Conservation (phyloP, 2,113 vertebrate species). For the Ceyx melanurus region DNA sequence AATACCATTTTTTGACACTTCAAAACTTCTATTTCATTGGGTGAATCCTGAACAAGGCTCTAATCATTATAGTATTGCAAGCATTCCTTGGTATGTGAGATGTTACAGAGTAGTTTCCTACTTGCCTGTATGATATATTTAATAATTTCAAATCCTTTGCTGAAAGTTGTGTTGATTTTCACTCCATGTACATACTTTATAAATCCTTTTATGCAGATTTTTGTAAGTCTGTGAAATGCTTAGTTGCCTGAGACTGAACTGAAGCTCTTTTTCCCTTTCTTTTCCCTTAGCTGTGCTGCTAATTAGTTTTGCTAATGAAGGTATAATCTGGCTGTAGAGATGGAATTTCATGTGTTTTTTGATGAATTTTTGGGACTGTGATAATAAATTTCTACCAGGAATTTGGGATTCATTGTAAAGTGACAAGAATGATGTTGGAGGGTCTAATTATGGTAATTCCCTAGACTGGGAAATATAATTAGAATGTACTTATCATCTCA, state of each 20-base stretch:
- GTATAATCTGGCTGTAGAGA: neutral
- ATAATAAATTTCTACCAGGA: neutral
- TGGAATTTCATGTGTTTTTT: neutral
- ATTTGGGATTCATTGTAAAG: neutral
- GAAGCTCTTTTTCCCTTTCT: neutral
- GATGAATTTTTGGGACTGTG: neutral
- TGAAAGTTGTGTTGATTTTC: neutral
- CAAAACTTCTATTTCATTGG: neutral
- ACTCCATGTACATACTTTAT: neutral
- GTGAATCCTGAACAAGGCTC: neutral
- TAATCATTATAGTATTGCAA: neutral
- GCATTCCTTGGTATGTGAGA: neutral
- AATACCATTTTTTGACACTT: neutral
- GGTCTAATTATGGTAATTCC: constrained; percentile 11
- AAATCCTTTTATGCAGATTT: neutral
- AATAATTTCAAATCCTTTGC: neutral
- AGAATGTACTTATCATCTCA: neutral
- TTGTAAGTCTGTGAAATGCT: neutral
- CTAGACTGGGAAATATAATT: constrained; percentile 26
- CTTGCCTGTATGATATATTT: neutral
- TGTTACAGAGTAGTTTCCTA: neutral
- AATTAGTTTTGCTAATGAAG: constrained; percentile 9
- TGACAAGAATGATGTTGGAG: neutral
- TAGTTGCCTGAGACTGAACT: neutral
- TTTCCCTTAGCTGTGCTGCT: neutral